phyloP scores from a whole-genome alignment of 2,888 invertebrate species.

The Drosophila acutilabella region DNA sequence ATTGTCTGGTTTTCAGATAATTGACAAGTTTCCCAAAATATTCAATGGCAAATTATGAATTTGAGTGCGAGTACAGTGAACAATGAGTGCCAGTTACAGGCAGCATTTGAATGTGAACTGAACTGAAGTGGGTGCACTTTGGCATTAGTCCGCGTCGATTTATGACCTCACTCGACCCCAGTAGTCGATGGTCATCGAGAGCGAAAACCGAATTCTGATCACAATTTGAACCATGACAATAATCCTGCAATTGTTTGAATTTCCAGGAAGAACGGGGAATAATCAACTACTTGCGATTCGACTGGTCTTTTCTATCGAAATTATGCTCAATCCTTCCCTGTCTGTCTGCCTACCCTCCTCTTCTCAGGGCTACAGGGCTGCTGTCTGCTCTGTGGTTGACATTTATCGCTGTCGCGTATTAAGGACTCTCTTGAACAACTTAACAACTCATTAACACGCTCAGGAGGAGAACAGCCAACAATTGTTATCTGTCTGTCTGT shows the following conservation, averaged over 20 bases:
- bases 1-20: conserved; percentile 22
- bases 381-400: conserved; percentile 66
- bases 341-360: conserved; percentile 5
- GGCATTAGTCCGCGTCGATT: conserved; percentile 69
- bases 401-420: conserved; percentile 70
- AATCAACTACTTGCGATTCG: conserved; percentile 2
- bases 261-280: conserved; percentile 1
- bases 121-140: conserved; percentile 61
- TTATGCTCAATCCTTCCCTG: conserved; percentile 19
- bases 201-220: not conserved
- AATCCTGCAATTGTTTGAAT: conserved; percentile 55
- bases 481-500: conserved; percentile 36
- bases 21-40: conserved; percentile 25
- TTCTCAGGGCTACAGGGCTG: conserved; percentile 17
- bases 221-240: conserved; percentile 23
- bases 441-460: conserved; percentile 77
- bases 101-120: conserved; percentile 23
- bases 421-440: conserved; percentile 59
- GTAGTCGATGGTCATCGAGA: conserved; percentile 18
- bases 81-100: conserved; percentile 69
- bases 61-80: conserved; percentile 16
- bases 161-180: conserved; percentile 61
- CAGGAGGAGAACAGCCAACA: conserved; percentile 50
- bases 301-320: conserved; percentile 39
- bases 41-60: conserved; percentile 41